Evolutionary conservation across 2,888 invertebrate species (phyloP).

Genomic region (Lasioglossum oenotherae): DNA sequence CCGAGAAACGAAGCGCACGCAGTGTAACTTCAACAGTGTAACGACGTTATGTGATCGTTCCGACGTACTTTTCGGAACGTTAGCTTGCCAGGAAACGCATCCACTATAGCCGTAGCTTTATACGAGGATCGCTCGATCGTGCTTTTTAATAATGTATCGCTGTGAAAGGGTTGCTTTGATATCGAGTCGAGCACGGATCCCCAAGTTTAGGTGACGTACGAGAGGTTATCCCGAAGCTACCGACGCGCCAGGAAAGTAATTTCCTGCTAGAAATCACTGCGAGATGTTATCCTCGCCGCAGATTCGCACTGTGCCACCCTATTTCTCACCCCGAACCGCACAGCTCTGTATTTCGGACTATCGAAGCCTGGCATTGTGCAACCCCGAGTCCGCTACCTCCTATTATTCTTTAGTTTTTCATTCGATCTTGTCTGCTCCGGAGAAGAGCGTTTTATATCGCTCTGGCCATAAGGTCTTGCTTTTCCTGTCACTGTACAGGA

Average conservation of each 20-base stretch:
- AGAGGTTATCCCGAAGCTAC: not conserved
- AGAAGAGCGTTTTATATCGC: no score
- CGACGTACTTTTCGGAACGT: not conserved
- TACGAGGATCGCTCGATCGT: not conserved
- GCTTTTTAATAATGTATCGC: constrained; percentile 6
- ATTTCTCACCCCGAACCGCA: not conserved
- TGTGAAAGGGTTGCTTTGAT: not conserved
- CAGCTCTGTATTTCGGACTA: not conserved
- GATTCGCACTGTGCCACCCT: not conserved
- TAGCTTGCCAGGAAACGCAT: not conserved
- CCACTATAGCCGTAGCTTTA: not conserved
- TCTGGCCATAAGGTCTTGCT: no score
- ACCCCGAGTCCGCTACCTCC: not conserved
- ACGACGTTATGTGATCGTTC: not conserved
- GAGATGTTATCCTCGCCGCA: not conserved
- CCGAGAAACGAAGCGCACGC: not conserved
- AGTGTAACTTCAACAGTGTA: not conserved
- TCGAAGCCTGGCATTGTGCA: not conserved
- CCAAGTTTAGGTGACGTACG: not conserved
- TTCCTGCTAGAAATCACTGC: constrained; percentile 6
- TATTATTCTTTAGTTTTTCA: not conserved
- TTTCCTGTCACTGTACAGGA: no score
- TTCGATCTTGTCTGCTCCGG: not conserved
- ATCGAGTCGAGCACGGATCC: not conserved
- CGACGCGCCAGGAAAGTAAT: not conserved